A percentile compares a stretch with the other conserved stretches of the same genome.
phyloP scores from a whole-genome alignment of 2,113 vertebrate genomes.

The Clinocottus analis region DNA sequence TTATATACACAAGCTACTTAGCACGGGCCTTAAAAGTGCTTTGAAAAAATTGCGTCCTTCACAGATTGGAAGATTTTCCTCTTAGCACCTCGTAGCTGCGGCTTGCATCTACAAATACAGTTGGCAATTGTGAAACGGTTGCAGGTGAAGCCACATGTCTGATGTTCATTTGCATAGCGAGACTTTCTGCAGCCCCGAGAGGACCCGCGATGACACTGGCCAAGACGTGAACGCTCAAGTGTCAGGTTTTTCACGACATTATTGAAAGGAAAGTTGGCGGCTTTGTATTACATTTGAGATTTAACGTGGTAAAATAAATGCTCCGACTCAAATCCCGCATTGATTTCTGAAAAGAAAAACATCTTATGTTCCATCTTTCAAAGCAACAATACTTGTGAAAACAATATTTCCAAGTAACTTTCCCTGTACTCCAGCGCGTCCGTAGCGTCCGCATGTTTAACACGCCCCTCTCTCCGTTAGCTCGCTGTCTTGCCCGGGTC shows the following conservation, averaged over 20 bases:
- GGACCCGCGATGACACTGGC: constrained; percentile 45
- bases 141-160: constrained; percentile 34
- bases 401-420: neutral
- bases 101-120: constrained; percentile 57
- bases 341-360: too few relatives aligned
- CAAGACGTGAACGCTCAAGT: constrained; percentile 2
- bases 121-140: constrained; percentile 37
- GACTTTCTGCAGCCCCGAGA: constrained; percentile 31
- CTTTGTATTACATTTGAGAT: too few relatives aligned
- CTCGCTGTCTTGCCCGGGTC: too few relatives aligned
- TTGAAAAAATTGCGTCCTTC: constrained; percentile 1
- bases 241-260: neutral
- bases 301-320: neutral
- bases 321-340: neutral
- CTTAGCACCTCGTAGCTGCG: constrained; percentile 14
- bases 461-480: too few relatives aligned
- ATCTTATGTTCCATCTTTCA: too few relatives aligned
- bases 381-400: too few relatives aligned
- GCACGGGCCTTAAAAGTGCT: neutral
- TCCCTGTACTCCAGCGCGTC: too few relatives aligned
- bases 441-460: too few relatives aligned
- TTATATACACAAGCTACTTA: neutral
- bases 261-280: neutral
- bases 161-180: constrained; percentile 49
- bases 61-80: constrained; percentile 34